phyloP scores from a whole-genome alignment of 2,113 vertebrate species.

The Melierax canorus region DNA sequence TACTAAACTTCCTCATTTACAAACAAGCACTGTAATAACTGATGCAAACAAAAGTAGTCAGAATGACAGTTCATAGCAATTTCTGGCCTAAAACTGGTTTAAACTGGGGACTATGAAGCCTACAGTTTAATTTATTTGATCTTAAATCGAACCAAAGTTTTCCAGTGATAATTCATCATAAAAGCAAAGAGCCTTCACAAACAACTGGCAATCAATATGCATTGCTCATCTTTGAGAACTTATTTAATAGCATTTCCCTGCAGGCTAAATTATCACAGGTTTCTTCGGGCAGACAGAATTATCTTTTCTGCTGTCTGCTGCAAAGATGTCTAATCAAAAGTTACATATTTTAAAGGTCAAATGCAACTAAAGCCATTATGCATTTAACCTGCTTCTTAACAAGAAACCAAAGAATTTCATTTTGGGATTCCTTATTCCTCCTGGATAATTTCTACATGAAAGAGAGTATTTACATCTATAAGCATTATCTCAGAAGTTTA shows the following conservation, averaged over 20 bases:
- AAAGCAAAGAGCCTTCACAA: neutral
- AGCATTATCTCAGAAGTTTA: neutral
- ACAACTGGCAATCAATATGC: neutral
- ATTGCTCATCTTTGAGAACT: neutral
- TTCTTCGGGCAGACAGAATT: neutral
- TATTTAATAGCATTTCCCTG: neutral
- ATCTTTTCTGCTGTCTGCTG: neutral
- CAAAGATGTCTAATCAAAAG: neutral
- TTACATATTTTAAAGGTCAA: constrained; percentile 16
- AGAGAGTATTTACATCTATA: neutral
- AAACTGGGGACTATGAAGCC: neutral
- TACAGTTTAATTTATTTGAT: neutral
- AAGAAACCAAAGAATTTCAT: neutral
- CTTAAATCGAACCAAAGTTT: neutral
- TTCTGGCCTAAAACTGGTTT: neutral
- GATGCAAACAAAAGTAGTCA: neutral
- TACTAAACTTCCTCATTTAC: neutral
- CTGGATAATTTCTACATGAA: neutral
- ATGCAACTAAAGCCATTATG: neutral
- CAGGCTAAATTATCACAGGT: neutral
- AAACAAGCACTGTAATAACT: neutral
- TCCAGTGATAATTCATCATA: neutral
- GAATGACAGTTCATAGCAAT: neutral
- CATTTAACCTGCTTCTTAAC: neutral
- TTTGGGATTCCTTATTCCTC: neutral